Evolutionary conservation across 2,888 invertebrate species (phyloP).

Genomic region (Ochropleura plecta): DNA sequence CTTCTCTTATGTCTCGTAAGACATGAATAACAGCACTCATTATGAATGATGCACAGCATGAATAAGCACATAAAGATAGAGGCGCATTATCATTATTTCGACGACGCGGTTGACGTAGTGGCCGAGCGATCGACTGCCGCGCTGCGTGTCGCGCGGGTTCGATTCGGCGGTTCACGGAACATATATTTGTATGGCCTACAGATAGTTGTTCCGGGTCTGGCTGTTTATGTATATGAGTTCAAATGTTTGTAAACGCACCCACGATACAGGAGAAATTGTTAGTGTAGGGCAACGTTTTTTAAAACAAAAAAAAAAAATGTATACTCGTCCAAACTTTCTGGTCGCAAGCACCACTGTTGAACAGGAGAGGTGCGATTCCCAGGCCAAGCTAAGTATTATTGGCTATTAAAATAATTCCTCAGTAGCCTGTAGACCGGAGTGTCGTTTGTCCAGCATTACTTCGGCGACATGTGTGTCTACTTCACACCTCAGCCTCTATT

Average conservation of each 20-base stretch:
- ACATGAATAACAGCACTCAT: slow-evolving; percentile 11
- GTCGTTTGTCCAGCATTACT: not conserved
- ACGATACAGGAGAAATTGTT: no score
- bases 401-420: not conserved
- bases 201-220: no score
- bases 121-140: no score
- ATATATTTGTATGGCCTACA: no score
- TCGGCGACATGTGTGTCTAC: not conserved
- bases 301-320: no score
- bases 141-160: no score
- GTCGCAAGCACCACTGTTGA: not conserved
- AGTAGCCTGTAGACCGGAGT: not conserved
- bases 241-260: no score
- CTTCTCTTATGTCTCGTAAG: not conserved
- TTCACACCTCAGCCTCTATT: not conserved
- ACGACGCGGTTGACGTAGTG: no score
- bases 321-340: not conserved
- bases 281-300: no score
- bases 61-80: not conserved
- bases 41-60: not conserved
- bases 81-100: not conserved
- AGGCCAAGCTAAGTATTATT: not conserved
- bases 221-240: no score
- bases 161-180: no score
- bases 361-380: not conserved